Conservation (phyloP, 2,113 vertebrate species). For the Dendrocopos noguchii region DNA sequence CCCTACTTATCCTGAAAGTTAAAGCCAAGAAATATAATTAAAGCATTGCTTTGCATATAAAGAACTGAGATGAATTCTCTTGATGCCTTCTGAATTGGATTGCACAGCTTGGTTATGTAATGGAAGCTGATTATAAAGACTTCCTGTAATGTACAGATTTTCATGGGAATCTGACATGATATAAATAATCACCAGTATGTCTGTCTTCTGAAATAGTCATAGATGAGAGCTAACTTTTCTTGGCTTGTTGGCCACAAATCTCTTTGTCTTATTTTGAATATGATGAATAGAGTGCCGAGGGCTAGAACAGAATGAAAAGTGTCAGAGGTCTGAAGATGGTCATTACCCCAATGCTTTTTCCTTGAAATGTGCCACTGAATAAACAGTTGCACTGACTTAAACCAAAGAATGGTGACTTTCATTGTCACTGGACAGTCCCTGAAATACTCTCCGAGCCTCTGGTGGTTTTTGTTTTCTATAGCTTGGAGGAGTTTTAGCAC, state of each 20-base stretch:
- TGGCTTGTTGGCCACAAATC: not conserved
- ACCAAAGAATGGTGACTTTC: not conserved
- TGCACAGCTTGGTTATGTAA: not conserved
- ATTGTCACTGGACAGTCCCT: not conserved
- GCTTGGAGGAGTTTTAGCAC: not conserved
- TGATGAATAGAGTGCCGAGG: not conserved
- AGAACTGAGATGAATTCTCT: not conserved
- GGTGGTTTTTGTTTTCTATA: not conserved
- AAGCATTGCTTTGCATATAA: not conserved
- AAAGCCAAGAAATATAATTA: not conserved
- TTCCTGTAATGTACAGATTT: constrained; percentile 15
- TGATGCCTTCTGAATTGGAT: not conserved
- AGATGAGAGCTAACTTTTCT: not conserved
- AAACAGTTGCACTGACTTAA: not conserved
- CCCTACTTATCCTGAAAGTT: not conserved
- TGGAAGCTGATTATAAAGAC: not conserved
- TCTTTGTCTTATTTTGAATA: not conserved
- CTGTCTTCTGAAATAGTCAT: constrained; percentile 29
- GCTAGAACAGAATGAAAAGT: not conserved
- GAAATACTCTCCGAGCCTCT: not conserved
- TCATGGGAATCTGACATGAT: constrained; percentile 18
- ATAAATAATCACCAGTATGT: constrained; percentile 6
- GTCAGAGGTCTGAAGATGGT: not conserved
- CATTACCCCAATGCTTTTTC: not conserved
- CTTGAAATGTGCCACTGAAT: not conserved